Evolutionary conservation across 2,113 vertebrate species (phyloP).

Genomic region (Phylloscopus whistleri): DNA sequence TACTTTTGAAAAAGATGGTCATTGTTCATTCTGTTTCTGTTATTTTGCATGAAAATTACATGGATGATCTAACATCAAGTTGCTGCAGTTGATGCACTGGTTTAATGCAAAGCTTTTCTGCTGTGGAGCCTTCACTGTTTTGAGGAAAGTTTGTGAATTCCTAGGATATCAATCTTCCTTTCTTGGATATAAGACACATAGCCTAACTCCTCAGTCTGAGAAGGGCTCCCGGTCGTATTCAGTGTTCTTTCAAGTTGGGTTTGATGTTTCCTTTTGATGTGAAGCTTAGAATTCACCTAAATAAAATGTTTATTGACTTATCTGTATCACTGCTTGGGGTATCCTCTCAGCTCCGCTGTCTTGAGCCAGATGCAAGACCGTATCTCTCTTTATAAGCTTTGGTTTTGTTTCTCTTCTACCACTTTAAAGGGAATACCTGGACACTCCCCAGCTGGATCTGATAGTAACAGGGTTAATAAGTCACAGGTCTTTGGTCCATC

Average conservation of each 20-base stretch:
- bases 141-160: not conserved
- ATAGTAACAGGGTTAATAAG: not conserved
- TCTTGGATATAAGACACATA: not conserved
- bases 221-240: rapidly evolving
- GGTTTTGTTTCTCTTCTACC: not conserved
- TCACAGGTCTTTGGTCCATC: not conserved
- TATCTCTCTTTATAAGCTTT: not conserved
- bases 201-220: not conserved
- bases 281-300: not conserved
- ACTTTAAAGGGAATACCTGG: not conserved
- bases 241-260: not conserved
- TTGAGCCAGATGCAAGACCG: not conserved
- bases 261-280: not conserved
- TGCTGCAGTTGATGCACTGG: not conserved
- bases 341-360: not conserved
- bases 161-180: not conserved
- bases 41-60: not conserved
- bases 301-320: not conserved
- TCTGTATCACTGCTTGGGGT: not conserved
- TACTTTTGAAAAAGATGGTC: not conserved
- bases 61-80: not conserved
- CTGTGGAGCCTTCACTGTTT: not conserved
- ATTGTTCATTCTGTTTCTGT: not conserved
- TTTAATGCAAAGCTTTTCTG: not conserved
- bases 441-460: not conserved